Base-by-base conservation (phyloP, 2,888 invertebrate species). In the Volucella inflata region DNA sequence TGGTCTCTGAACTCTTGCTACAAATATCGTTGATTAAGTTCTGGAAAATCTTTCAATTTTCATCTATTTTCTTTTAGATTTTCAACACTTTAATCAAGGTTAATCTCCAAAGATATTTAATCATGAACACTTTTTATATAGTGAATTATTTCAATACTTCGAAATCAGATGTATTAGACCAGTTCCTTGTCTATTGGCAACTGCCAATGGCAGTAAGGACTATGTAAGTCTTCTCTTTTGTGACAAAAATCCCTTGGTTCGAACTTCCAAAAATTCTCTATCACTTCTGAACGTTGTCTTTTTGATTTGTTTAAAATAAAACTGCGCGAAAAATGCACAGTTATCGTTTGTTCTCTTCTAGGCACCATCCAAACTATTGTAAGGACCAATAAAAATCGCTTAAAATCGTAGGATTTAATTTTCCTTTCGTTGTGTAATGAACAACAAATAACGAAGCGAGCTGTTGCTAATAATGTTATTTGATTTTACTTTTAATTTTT, bases 291-390 rank as follows among this genome's bases (percentile, higher is more conserved):
- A 16, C 48, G 51, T 17, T 67, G 74, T 74, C 78, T 74, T 51
- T 78, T 77, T 4, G 48, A 77, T 68, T 74, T 78, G 51, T 68
- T 68, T 30, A 30, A 72, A 64, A 78, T 78, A 42, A 76, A 67
- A 57, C 76, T 80, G 76, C 71, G 76, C 80, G 76, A 75, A 72
- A 55, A 81, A 68, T 55, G 55, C 79, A 79, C 79, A 72, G 65
- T 10, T 16, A 38, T 48, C 17, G 2, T 50, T 57, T 38, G 53
- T 62, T 38, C 48, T 67, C 76, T 62, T 51, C 38, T 65, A 14
- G 67, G 71, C 80, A 85, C 85, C 85, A 85, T 85, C 76, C 85
- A 85, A 85, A 85, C 68, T 78, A 21, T 50, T 71, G 9, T 50
- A 17, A 53, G 40, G 1, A 17, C 48, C 50, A 40, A 55, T 11